A percentile compares a stretch with the other conserved stretches of the same genome.
Evolutionary conservation across 2,888 invertebrate genomes (phyloP).

Genomic region (Limenitis camilla): DNA sequence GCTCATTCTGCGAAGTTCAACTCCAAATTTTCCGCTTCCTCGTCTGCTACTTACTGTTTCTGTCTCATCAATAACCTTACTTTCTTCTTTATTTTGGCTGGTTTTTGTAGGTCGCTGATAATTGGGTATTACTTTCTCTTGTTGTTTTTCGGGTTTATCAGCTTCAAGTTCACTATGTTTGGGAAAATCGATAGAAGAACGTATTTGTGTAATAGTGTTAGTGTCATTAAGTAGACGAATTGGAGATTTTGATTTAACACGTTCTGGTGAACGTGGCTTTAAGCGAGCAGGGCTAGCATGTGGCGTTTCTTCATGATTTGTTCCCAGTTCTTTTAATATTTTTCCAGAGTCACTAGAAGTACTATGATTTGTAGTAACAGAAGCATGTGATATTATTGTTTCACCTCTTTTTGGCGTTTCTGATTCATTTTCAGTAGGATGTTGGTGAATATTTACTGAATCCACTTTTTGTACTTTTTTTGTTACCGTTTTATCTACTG

Average conservation of each 20-base stretch:
- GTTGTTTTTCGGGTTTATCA: slow-evolving; percentile 35
- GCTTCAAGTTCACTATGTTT: slow-evolving; percentile 32
- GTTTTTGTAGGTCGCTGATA: slow-evolving; percentile 57
- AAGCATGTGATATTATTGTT: slow-evolving; percentile 23
- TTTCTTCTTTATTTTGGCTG: slow-evolving; percentile 56
- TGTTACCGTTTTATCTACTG: slow-evolving; percentile 67
- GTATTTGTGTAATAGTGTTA: slow-evolving; percentile 28
- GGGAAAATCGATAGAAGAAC: slow-evolving; percentile 37
- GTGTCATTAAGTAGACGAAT: slow-evolving; percentile 37
- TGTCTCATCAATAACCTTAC: slow-evolving; percentile 43
- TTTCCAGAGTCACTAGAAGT: slow-evolving; percentile 31
- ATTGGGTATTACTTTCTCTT: slow-evolving; percentile 39
- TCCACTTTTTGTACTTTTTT: slow-evolving; percentile 49
- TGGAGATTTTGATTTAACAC: slow-evolving; percentile 43
- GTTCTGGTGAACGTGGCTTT: slow-evolving; percentile 40
- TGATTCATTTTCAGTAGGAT: slow-evolving; percentile 38
- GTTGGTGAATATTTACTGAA: slow-evolving; percentile 39
- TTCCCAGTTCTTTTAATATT: slow-evolving; percentile 26
- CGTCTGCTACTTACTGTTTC: slow-evolving; percentile 69
- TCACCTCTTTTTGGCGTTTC: slow-evolving; percentile 38
- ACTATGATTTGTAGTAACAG: slow-evolving; percentile 24
- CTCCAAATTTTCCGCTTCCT: slow-evolving; percentile 79
- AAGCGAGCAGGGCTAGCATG: slow-evolving; percentile 39
- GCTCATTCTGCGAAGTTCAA: slow-evolving; percentile 76
- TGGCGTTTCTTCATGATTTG: slow-evolving; percentile 32